Evolutionary conservation across 2,113 vertebrate genomes (phyloP).

Genomic region (Nothoprocta pentlandii): DNA sequence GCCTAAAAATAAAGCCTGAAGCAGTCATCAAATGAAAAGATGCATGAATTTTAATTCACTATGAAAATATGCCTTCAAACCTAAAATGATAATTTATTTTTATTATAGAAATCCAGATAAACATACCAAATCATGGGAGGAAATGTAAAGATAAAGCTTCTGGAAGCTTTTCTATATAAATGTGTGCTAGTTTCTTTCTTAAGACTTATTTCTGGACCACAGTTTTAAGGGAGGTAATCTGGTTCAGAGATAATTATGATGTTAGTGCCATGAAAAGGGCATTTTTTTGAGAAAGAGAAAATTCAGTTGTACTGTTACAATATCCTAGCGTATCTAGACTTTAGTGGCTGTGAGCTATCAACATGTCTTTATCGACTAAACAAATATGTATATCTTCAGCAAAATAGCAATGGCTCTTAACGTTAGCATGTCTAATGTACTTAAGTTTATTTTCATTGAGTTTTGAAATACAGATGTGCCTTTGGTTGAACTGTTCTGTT

Average conservation of each 20-base stretch:
- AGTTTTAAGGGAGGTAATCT: slow-evolving; percentile 13
- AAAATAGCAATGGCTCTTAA: neutral
- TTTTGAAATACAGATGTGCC: neutral
- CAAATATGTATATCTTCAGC: neutral
- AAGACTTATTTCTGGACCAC: slow-evolving; percentile 31
- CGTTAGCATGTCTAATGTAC: neutral
- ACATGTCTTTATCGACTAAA: neutral
- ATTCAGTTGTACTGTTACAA: slow-evolving; percentile 2
- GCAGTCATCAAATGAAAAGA: slow-evolving; percentile 44
- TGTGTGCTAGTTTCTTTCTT: neutral
- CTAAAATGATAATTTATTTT: slow-evolving; percentile 55
- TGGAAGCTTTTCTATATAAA: slow-evolving; percentile 42
- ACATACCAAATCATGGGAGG: slow-evolving; percentile 51
- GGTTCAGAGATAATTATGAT: neutral
- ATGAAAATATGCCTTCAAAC: slow-evolving; percentile 39
- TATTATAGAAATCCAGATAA: slow-evolving; percentile 57
- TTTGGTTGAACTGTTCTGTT: neutral
- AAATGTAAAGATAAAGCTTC: slow-evolving; percentile 49
- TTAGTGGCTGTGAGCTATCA: neutral
- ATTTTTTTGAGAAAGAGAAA: neutral
- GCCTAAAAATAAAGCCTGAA: slow-evolving; percentile 48
- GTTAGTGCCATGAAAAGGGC: slow-evolving; percentile 8
- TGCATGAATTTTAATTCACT: slow-evolving; percentile 64
- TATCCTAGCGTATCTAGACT: slow-evolving; percentile 11
- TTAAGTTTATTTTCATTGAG: neutral